Evolutionary conservation across 2,113 vertebrate genomes (phyloP), one percentile per base, ranked within the genome.

Genomic region (Collichthys lucidus): DNA sequence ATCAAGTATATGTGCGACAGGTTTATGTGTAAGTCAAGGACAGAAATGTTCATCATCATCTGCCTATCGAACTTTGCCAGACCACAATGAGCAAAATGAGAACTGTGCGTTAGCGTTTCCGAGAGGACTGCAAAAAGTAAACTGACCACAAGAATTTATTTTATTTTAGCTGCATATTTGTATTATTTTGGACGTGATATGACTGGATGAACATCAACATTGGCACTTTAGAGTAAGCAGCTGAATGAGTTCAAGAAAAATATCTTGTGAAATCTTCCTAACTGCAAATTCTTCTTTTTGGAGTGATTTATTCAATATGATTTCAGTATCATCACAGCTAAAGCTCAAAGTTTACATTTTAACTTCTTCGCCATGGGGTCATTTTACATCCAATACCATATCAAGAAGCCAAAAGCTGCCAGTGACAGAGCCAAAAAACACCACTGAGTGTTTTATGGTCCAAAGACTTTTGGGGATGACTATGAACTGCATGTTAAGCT

Each of bases 301-400:
- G 40, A 17, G 10, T 17, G 1, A 49, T 79, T 53, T 20, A 47
- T 50, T 8, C 12, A 26, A 46, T 29, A 50, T 42, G 12, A 17
- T 15, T 66, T 14, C 6, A 63, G 31, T n/a, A 31, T 53, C 2
- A n/a, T 12, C 2, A 0, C 46, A 44, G 49, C 42, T 70, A 31
- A 65, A 61, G 40, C 26, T 71, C 57, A 46, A 4, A 3, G 53
- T 80, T 82, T 61, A 62, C 35, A 63, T 61, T 71, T 71, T 42
- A 61, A 47, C 17, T 15, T 72, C 5, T n/a, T 17, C 47, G 31
- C 35, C 17, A 26, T n/a, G 9, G 71, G 42, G 22, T 75, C 20
- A 40, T 71, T 68, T 74, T 46, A 40, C 47, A 66, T 17, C 40
- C 49, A 62, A 79, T 83, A 69, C 55, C 74, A 65, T 46, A 72